Base-by-base conservation (phyloP, 2,888 invertebrate genomes). In the Diabrotica balteata region DNA sequence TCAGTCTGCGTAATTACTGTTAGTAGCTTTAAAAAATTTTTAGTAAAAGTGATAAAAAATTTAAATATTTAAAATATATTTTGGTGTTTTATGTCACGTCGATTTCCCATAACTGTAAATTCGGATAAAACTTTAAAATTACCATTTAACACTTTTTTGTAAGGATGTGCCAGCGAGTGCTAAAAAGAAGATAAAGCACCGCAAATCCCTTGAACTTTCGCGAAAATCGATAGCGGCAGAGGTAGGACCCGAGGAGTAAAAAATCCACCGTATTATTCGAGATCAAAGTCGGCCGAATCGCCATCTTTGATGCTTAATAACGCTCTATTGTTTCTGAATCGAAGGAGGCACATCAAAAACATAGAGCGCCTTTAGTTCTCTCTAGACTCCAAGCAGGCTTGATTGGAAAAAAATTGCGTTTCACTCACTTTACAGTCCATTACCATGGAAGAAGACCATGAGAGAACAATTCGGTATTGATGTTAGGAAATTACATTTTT, bases 211-310 rank as follows among this genome's bases (percentile, higher is more conserved):
- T 55, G 64, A 50, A 61, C 7, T 47, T 55, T 66, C 45, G 8
- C 52, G 42, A 45, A 58, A 64, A 64, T 64, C 64, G 52, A 64
- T 64, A 64, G 58, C 51, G 52, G 45, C 58, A 64, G 58, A 64
- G 64, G 64, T 64, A 64, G 46, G 44, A 49, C 11, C 45, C 42
- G 42, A 60, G 32, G 59, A 62, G 62, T 54, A 66, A 54, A 69
- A 66, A 69, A 68, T 67, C 60, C 58, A 63, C 66, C 51, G 49
- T 51, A 66, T 67, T 67, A 68, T 67, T 67, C 47, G 66, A 70
- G 66, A 72, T 72, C 70, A 72, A 70, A 72, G 72, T 63, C 17
- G 52, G 10, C 57, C n/a, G 55, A 67, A 65, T 69, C 54, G 66
- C 55, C 62, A 62, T 61, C 68, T 70, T 71, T 66, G 69, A 67